Evolutionary conservation across 2,888 invertebrate species (phyloP), one percentile per base, ranked within the genome.

Genomic region (Nebria salina): DNA sequence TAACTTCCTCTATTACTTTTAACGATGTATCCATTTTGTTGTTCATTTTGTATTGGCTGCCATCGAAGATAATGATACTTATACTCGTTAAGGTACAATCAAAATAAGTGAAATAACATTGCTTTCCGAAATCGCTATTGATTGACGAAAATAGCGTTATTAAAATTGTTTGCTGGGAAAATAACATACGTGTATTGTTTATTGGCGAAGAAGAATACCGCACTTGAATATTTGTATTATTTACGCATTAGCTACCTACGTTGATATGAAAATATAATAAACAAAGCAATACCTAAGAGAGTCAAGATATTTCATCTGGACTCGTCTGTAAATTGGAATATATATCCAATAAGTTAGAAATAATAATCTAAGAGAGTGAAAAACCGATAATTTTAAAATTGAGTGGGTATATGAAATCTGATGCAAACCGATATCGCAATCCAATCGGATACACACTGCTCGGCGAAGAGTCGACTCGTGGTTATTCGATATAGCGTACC

Each of bases 281-380:
- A 54, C 54, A 54, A 54, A 8, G 54, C 13, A 54, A 54, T 54
- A 54, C 13, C 54, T 54, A 54, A 54, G 54, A 54, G 54, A 11
- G 8, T 6, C 9, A 43, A 43, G 43, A 43, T 54, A 13, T 54
- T n/a, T n/a, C n/a, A n/a, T n/a, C n/a, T n/a, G n/a, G n/a, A n/a
- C 72, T 54, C 54, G 54, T 72, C 11, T 70, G 20, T 70, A 34
- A 70, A 70, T 70, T 70, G 26, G 68, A 54, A 54, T 43, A 20
- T 43, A 20, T 20, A 75, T 54, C 75, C 25, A 54, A n/a, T 74
- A 43, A 42, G 13, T 42, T 41, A n/a, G 43, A 74, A 26, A 72
- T 72, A 25, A 26, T 25, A 72, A 72, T 72, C 34, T 34, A 72
- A 26, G 72, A n/a, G 4, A 26, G 72, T 9, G 34, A 68, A 15